Evolutionary conservation across 2,797 vertebrate species (phyloP).

Genomic region (Clarias laeviceps): DNA sequence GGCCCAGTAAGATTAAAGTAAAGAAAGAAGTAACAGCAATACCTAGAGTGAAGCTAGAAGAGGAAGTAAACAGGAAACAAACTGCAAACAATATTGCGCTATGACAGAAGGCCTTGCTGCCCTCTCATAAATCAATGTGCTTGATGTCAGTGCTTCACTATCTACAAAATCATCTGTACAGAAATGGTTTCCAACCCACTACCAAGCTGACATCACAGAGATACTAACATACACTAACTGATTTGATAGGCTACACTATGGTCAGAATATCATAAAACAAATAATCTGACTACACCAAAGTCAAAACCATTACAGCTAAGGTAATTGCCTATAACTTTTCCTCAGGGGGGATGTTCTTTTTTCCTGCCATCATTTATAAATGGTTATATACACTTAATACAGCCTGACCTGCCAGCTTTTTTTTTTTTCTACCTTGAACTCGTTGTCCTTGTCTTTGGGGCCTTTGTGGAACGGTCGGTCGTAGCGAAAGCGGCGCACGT

Average conservation of each 20-base stretch:
- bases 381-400: not conserved
- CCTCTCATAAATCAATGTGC: not conserved
- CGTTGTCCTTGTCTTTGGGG: constrained; percentile 95
- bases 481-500: constrained; percentile 94
- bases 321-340: not conserved
- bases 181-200: not conserved
- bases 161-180: not conserved
- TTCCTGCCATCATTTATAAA: not conserved
- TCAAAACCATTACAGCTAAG: not conserved
- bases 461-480: constrained; percentile 98
- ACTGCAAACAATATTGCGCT: not conserved
- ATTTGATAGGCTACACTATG: not conserved
- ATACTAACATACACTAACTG: not conserved
- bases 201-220: not conserved
- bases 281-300: not conserved
- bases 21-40: not conserved
- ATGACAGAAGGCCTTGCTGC: not conserved
- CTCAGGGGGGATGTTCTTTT: not conserved
- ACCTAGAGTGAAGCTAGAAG: not conserved
- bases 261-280: not conserved
- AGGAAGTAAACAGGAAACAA: not conserved
- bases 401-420: not conserved
- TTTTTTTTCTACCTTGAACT: constrained; percentile 86
- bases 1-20: not conserved
- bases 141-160: not conserved